These are phyloP conservation scores for Elysia crispata DNA, from an alignment of 2,888 invertebrate species.

Conservation along the genomic window DNA sequence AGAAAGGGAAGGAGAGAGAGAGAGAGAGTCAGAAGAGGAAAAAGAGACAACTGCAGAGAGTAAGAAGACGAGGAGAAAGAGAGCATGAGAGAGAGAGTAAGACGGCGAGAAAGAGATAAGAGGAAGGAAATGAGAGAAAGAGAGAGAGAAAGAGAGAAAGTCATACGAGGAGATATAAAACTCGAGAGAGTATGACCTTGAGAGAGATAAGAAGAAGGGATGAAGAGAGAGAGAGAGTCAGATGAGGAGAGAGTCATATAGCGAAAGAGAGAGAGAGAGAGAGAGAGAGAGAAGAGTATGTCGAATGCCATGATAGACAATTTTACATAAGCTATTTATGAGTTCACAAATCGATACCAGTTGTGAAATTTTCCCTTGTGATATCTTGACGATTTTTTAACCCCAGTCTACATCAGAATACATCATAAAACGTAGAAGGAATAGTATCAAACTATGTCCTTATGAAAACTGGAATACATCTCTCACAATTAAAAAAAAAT, in stretches of 20 bases:
- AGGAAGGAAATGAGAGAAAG: not conserved
- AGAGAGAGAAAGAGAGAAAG: not conserved
- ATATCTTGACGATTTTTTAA: no score
- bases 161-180: not conserved
- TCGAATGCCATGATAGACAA: not conserved
- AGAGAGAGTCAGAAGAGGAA: not conserved
- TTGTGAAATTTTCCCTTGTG: no score
- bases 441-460: no score
- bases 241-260: not conserved
- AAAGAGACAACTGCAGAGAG: no score
- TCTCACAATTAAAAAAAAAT: no score
- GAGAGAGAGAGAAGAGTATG: conserved; percentile 15
- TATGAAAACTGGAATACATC: no score
- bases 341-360: no score
- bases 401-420: no score
- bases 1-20: not conserved
- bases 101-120: not conserved
- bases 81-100: not conserved
- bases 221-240: conserved; percentile 15
- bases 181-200: conserved; percentile 3
- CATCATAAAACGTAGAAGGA: no score
- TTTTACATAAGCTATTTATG: no score
- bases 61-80: not conserved
- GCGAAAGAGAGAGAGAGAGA: conserved; percentile 19
- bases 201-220: no score